phyloP scores from a whole-genome alignment of 2,113 vertebrate species.

The Nothoprocta perdicaria region DNA sequence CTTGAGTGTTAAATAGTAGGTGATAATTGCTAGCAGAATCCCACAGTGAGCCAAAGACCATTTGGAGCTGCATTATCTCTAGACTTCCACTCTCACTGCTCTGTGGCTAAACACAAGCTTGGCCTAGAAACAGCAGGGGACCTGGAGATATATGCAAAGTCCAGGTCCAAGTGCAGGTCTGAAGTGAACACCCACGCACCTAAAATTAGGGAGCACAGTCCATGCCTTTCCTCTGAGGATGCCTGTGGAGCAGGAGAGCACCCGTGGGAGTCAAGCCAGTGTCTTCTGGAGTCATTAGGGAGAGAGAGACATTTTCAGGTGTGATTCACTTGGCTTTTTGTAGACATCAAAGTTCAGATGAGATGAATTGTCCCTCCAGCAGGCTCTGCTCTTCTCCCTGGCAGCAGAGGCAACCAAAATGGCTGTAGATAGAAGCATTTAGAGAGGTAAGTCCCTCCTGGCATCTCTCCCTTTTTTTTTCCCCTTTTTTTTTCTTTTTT shows the following conservation, averaged over 20 bases:
- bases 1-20: not conserved
- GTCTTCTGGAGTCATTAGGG: not conserved
- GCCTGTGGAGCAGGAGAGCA: not conserved
- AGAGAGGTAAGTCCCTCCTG: constrained; percentile 10
- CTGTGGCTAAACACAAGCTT: not conserved
- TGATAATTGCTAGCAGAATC: not conserved
- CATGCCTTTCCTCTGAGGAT: not conserved
- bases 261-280: not conserved
- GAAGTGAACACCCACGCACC: rapidly evolving
- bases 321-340: constrained; percentile 11
- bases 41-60: not conserved
- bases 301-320: not conserved
- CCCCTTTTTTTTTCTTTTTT: too few species aligned
- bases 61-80: not conserved
- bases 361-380: constrained; percentile 21
- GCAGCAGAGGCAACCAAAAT: not conserved
- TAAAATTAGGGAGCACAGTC: not conserved
- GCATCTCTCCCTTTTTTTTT: not conserved
- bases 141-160: not conserved
- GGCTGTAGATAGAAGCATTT: not conserved
- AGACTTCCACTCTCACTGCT: not conserved
- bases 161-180: rapidly evolving
- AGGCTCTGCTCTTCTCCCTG: not conserved
- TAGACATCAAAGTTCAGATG: constrained; percentile 25
- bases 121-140: not conserved